phyloP scores from a whole-genome alignment of 1,140 invertebrate genomes.

The Carposina sasakii region DNA sequence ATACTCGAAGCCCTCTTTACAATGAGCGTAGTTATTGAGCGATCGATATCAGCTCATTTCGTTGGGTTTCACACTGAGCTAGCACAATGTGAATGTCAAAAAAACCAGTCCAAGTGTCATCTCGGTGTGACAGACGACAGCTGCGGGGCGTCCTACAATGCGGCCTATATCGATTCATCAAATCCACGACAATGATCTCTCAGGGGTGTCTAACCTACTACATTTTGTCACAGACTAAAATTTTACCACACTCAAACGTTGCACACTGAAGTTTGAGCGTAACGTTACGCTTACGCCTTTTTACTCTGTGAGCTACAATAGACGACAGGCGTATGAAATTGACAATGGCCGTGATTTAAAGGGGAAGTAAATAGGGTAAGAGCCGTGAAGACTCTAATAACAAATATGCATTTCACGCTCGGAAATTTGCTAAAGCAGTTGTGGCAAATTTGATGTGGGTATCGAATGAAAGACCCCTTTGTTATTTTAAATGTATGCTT shows the following conservation, averaged over 20 bases:
- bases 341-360: constrained; percentile 62
- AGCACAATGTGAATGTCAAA: constrained; percentile 55
- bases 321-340: constrained; percentile 56
- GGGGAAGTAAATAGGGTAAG: constrained; percentile 60
- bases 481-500: no score
- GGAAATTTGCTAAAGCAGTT: constrained; percentile 39
- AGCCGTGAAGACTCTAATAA: constrained; percentile 58
- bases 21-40: constrained; percentile 52
- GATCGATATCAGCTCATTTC: constrained; percentile 67
- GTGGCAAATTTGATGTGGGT: constrained; percentile 55
- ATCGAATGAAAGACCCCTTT: no score
- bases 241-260: constrained; percentile 12
- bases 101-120: constrained; percentile 62
- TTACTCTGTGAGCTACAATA: constrained; percentile 26
- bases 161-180: constrained; percentile 57
- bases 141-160: constrained; percentile 57
- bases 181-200: constrained; percentile 42
- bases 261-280: constrained; percentile 16
- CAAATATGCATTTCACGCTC: constrained; percentile 63
- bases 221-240: constrained; percentile 33
- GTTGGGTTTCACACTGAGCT: constrained; percentile 43
- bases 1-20: constrained; percentile 51
- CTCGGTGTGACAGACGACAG: constrained; percentile 62
- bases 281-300: constrained; percentile 12
- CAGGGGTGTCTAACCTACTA: constrained; percentile 47